Evolutionary conservation across 1,140 invertebrate genomes (phyloP).

Genomic region (Drosophila lini): DNA sequence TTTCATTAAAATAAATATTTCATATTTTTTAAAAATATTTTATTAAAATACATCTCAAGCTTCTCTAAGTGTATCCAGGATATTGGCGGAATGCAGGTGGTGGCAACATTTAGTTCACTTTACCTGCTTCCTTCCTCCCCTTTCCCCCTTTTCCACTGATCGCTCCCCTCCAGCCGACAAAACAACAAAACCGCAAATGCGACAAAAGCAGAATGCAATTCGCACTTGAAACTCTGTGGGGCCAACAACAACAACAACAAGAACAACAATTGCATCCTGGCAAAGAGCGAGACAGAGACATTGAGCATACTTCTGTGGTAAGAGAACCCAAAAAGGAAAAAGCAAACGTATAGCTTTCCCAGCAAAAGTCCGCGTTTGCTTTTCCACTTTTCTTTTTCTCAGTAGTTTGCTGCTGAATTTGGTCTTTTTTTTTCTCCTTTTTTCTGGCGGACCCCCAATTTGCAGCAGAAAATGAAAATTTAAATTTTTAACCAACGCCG

Average conservation of each 20-base stretch:
- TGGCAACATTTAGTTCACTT: constrained; percentile 49
- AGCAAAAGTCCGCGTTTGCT: constrained; percentile 47
- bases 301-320: constrained; percentile 46
- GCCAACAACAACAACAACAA: constrained; percentile 26
- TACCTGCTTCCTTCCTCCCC: constrained; percentile 28
- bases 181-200: constrained; percentile 77
- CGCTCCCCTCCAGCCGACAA: constrained; percentile 8
- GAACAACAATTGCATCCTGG: constrained; percentile 13
- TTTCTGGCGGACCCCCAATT: constrained; percentile 49
- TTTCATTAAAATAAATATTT: too few relatives aligned
- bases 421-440: not conserved
- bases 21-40: not conserved
- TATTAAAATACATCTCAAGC: too few relatives aligned
- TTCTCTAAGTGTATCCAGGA: not conserved
- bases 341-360: constrained; percentile 22
- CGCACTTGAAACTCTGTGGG: constrained; percentile 73
- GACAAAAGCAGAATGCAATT: constrained; percentile 82
- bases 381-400: constrained; percentile 40
- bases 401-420: constrained; percentile 19
- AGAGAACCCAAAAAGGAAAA: constrained; percentile 32
- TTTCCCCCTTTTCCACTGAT: constrained; percentile 20
- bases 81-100: constrained; percentile 32
- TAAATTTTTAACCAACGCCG: constrained; percentile 79
- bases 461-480: constrained; percentile 79
- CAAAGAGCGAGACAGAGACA: constrained; percentile 15